A percentile compares a stretch with the other conserved stretches of the same genome.
Conservation (phyloP, 2,113 vertebrate genomes). For the Heterocephalus glaber region DNA sequence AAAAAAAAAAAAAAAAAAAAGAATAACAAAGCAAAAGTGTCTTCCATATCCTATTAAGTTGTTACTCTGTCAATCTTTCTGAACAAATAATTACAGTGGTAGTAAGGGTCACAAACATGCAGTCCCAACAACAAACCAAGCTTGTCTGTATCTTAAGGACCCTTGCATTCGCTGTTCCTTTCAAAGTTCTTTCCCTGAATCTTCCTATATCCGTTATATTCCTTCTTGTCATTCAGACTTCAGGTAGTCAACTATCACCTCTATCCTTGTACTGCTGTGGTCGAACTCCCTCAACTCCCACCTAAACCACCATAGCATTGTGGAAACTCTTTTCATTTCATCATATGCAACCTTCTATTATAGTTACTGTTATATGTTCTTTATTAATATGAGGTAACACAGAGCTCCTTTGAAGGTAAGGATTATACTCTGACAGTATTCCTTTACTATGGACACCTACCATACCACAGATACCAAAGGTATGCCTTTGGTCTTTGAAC, state of each 20-base stretch:
- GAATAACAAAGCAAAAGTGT: neutral
- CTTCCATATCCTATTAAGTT: neutral
- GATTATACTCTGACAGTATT: neutral
- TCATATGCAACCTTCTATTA: neutral
- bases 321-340: neutral
- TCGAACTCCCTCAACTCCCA: neutral
- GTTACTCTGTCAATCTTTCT: neutral
- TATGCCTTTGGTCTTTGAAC: neutral
- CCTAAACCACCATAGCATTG: neutral
- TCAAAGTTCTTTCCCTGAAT: neutral
- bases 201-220: neutral
- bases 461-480: neutral
- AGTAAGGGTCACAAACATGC: neutral
- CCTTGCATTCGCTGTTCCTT: neutral
- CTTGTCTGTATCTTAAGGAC: neutral
- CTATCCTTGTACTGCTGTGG: neutral
- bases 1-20: too few relatives aligned
- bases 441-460: neutral
- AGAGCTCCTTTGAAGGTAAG: neutral
- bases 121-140: neutral
- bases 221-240: neutral
- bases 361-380: neutral
- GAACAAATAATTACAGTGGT: neutral
- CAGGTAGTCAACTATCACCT: neutral
- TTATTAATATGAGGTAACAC: conserved; percentile 31